phyloP scores from a whole-genome alignment of 2,797 vertebrate genomes.

The Sandelia bainsii region DNA sequence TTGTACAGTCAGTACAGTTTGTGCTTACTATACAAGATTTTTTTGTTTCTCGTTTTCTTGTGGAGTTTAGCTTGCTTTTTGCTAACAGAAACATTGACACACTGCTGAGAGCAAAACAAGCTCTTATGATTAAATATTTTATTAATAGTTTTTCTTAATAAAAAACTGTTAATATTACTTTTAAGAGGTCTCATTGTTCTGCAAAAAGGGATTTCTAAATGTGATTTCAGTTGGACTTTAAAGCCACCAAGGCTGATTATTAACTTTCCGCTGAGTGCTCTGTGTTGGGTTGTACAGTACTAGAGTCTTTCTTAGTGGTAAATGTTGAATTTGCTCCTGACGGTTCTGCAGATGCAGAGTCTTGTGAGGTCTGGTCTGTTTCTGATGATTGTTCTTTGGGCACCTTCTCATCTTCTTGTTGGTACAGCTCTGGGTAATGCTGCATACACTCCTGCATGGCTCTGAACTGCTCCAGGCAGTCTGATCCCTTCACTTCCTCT shows the following conservation, averaged over 20 bases:
- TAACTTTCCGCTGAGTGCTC: conserved; percentile 65
- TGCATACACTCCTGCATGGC: conserved; percentile 96
- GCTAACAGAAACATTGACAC: neutral
- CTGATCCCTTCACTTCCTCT: conserved; percentile 93
- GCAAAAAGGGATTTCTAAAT: neutral
- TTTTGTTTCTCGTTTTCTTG: no score
- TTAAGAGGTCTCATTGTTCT: neutral
- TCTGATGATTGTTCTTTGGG: conserved; percentile 77
- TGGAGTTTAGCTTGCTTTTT: neutral
- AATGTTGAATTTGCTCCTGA: conserved; percentile 39
- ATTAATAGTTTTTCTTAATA: no score
- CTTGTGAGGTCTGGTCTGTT: conserved; percentile 65
- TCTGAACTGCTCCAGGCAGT: conserved; percentile 92
- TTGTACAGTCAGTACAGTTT: no score
- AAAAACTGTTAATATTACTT: neutral
- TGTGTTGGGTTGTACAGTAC: conserved; percentile 42
- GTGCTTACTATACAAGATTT: no score
- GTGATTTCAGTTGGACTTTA: conserved; percentile 9
- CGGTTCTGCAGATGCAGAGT: conserved; percentile 44
- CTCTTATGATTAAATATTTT: neutral
- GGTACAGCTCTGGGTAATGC: conserved; percentile 93
- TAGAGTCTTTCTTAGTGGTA: conserved; percentile 48
- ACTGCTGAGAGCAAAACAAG: neutral
- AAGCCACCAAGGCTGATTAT: conserved; percentile 10
- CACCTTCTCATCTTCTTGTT: conserved; percentile 86